Percentiles rank a stretch among this genome's conserved stretches.
phyloP scores from a whole-genome alignment of 2,888 invertebrate genomes.

The Drosophila testacea region DNA sequence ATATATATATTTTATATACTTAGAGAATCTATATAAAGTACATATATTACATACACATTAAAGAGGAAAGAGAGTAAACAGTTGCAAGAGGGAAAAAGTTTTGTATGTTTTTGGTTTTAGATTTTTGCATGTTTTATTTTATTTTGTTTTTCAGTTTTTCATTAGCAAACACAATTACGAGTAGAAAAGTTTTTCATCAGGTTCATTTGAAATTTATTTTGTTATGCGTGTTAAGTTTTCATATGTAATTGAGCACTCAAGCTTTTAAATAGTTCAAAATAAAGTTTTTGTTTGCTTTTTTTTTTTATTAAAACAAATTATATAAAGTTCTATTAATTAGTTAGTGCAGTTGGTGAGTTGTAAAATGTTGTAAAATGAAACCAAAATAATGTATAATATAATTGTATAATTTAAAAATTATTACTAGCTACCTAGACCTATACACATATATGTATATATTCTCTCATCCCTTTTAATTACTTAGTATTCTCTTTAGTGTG shows the following conservation, averaged over 20 bases:
- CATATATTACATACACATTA: conserved; percentile 63
- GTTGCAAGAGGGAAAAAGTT: conserved; percentile 79
- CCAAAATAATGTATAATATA: conserved; percentile 39
- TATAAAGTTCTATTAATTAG: conserved; percentile 46
- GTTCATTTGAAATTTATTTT: conserved; percentile 40
- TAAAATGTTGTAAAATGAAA: conserved; percentile 47
- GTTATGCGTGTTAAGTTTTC: conserved; percentile 65
- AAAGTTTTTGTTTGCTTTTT: conserved; percentile 27
- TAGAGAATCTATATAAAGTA: conserved; percentile 55
- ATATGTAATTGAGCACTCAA: conserved; percentile 54
- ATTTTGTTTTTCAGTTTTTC: conserved; percentile 37
- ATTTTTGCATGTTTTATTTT: conserved; percentile 27
- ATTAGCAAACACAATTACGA: conserved; percentile 34
- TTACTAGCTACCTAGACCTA: conserved; percentile 10
- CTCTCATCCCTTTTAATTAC: conserved; percentile 1
- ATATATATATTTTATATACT: conserved; percentile 70
- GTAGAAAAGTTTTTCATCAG: conserved; percentile 44
- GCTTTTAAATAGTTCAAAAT: conserved; percentile 50
- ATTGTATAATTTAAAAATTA: conserved; percentile 41
- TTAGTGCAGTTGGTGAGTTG: conserved; percentile 71
- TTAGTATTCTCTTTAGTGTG: background rate
- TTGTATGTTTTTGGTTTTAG: conserved; percentile 37
- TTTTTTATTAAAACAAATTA: conserved; percentile 27
- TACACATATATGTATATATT: background rate
- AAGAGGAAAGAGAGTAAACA: conserved; percentile 65